These are phyloP conservation scores for Diadophis punctatus DNA, from an alignment of 2,113 vertebrate genomes.

Conservation along the genomic window DNA sequence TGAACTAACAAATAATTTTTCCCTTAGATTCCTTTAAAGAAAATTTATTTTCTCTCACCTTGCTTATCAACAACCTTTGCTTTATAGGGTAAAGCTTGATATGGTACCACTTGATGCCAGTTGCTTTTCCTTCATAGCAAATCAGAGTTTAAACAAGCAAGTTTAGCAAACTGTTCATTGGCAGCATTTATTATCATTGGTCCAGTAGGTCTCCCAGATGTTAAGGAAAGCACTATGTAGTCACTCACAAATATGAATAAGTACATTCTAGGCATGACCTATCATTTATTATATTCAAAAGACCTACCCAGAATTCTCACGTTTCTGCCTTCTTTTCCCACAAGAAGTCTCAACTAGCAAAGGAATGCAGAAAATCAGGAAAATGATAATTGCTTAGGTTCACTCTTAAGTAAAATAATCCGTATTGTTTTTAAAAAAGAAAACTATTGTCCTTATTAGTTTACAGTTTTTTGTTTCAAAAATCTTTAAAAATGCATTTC, in stretches of 20 bases:
- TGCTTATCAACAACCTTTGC: background rate
- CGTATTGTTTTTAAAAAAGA: background rate
- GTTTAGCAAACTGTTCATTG: background rate
- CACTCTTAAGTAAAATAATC: constrained; percentile 4
- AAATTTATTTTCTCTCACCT: background rate
- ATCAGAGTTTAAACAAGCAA: background rate
- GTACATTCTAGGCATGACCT: background rate
- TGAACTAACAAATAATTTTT: background rate
- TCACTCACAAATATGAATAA: background rate
- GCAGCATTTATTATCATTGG: background rate
- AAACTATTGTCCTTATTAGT: constrained; percentile 9
- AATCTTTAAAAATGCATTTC: constrained; percentile 40
- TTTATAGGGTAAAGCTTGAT: background rate
- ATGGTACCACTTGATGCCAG: constrained; percentile 12
- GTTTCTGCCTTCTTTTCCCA: background rate
- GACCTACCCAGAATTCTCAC: background rate
- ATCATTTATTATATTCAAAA: background rate
- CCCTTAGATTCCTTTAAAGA: background rate
- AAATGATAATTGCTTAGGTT: background rate
- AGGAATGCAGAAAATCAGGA: background rate
- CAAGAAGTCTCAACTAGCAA: background rate
- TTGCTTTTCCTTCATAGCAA: background rate
- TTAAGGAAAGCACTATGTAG: background rate
- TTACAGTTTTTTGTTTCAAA: constrained; percentile 33
- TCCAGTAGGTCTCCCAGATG: background rate